Conservation (phyloP, 2,113 vertebrate species). For the Cnemophilus loriae region DNA sequence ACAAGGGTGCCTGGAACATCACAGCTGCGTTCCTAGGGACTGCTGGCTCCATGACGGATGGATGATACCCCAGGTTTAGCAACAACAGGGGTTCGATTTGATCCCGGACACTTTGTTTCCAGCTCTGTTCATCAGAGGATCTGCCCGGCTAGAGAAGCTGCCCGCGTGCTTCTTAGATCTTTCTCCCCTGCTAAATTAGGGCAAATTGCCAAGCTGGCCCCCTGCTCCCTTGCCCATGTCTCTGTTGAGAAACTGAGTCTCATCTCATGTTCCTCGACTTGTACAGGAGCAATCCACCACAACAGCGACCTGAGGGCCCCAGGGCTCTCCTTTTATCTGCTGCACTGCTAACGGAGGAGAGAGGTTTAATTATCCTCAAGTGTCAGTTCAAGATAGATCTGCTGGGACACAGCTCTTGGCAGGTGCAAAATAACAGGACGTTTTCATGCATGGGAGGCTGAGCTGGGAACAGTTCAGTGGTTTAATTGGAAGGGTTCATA, state of each 20-base stretch:
- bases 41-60: accelerated
- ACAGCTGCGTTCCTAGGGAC: not conserved
- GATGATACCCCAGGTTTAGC: not conserved
- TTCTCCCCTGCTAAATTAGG: not conserved
- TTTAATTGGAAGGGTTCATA: conserved; percentile 46
- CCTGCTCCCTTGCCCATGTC: not conserved
- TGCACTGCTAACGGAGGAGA: not conserved
- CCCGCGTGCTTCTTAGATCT: not conserved
- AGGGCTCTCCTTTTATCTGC: conserved; percentile 18
- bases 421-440: conserved; percentile 53
- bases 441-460: conserved; percentile 43
- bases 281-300: not conserved
- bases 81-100: not conserved
- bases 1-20: not conserved
- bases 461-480: conserved; percentile 24
- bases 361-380: conserved; percentile 59
- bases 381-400: conserved; percentile 60
- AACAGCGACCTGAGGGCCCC: not conserved
- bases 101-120: not conserved
- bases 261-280: not conserved
- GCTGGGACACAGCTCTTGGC: conserved; percentile 50
- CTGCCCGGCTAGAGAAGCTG: not conserved
- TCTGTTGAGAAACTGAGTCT: not conserved
- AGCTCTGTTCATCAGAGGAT: not conserved
- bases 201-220: not conserved